Evolutionary conservation across 2,113 vertebrate species (phyloP).

Genomic region (Gallinago paraguaiae): DNA sequence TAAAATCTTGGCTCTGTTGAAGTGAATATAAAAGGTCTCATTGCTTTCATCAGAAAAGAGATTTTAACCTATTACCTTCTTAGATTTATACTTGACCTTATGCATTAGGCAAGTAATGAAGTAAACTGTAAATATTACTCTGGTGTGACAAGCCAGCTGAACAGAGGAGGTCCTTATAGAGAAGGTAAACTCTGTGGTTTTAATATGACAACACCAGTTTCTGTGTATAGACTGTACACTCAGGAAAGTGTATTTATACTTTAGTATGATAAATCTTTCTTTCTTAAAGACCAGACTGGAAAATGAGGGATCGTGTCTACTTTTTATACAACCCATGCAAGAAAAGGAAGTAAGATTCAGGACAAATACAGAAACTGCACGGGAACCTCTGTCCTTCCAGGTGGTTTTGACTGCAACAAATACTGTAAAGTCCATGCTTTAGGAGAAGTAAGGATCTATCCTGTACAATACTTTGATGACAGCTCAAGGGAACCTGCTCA

Average conservation of each 20-base stretch:
- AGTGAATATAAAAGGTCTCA: not conserved
- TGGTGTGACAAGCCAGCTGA: not conserved
- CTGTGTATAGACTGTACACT: not conserved
- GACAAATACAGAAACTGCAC: not conserved
- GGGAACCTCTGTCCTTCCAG: not conserved
- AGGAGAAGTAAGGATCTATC: not conserved
- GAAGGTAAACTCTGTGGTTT: slow-evolving; percentile 31
- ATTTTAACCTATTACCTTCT: not conserved
- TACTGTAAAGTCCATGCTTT: not conserved
- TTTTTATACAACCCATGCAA: not conserved
- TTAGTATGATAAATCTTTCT: not conserved
- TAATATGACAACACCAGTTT: not conserved
- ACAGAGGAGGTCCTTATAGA: slow-evolving; percentile 4
- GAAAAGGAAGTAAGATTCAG: not conserved
- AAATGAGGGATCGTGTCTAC: not conserved
- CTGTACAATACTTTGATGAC: not conserved
- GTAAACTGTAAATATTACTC: not conserved
- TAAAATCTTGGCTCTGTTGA: not conserved
- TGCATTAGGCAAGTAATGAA: not conserved
- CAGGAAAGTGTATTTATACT: slow-evolving; percentile 15
- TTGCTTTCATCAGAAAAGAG: not conserved
- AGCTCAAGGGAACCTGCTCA: not conserved
- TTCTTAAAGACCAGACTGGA: slow-evolving; percentile 5
- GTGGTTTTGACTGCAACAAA: not conserved
- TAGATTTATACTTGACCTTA: not conserved